A percentile compares a stretch with the other conserved stretches of the same genome.
Conservation (phyloP, 2,113 vertebrate species). For the Epinephelus fuscoguttatus region DNA sequence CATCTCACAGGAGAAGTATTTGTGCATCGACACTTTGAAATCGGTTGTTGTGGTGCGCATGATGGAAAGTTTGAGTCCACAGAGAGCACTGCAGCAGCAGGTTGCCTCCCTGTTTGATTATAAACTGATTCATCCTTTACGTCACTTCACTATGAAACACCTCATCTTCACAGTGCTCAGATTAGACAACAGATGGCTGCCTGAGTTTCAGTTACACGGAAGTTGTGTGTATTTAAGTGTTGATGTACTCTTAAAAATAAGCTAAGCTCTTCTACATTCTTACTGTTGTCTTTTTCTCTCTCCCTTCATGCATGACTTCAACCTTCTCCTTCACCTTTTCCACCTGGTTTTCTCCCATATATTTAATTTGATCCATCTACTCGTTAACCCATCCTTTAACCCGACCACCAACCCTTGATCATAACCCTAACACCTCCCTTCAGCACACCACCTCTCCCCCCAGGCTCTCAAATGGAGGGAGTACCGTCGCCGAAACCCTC, state of each 20-base stretch:
- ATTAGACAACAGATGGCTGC: not conserved
- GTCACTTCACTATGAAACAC: not conserved
- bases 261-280: slow-evolving; percentile 27
- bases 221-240: not conserved
- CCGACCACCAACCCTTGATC: not conserved
- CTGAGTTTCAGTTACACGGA: not conserved
- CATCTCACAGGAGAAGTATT: not conserved
- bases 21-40: not conserved
- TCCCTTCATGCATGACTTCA: slow-evolving; percentile 45
- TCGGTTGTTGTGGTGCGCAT: not conserved
- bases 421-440: slow-evolving; percentile 37
- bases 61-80: not conserved
- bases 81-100: not conserved
- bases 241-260: not conserved
- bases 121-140: too few species aligned
- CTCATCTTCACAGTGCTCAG: not conserved
- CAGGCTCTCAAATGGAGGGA: slow-evolving; percentile 98
- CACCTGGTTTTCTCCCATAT: slow-evolving; percentile 1
- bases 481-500: slow-evolving; percentile 94
- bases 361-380: not conserved
- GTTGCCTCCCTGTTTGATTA: too few species aligned
- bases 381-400: slow-evolving; percentile 24
- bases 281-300: slow-evolving; percentile 41
- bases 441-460: slow-evolving; percentile 95
- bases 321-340: slow-evolving; percentile 12